Evolutionary conservation across 37 sponge, comb jelly and placozoan genomes (phyloP), one percentile per base, ranked within the genome.

Genomic region (Ephydatia muelleri): DNA sequence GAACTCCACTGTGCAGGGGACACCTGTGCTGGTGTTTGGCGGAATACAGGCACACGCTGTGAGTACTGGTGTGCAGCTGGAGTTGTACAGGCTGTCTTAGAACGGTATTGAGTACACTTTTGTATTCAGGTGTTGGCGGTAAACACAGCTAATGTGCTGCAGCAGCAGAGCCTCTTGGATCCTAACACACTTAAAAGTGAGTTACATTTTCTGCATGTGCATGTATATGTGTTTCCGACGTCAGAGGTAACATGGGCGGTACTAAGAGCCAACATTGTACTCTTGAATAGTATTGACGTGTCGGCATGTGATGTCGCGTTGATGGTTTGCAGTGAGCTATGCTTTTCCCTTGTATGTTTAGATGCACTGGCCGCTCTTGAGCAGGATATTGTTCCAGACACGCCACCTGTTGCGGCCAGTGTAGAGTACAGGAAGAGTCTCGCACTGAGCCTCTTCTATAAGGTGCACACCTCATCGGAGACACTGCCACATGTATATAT

Each of bases 371-470:
- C 23, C 0, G 31, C 21, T 49, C 78, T 92, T 40, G 36, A 68
- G 26, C 81, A 84, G n/a, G 92, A 92, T 26, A 33, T 92, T 27
- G 78, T 84, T 1, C 88, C 88, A 16, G 74, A 81, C 33, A 39
- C 29, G 22, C 76, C 88, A 27, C 85, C 88, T 26, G 85, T 22
- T 28, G 75, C 83, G n/a, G 80, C 93, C 47, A 83, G 85, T 68
- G 69, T 73, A 25, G 19, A 83, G 65, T 94, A 91, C 83, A 81
- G 86, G 73, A 88, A 85, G 67, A 91, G 77, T 33, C 86, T 88
- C 21, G 89, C 89, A 29, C 48, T 76, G 5, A 82, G 82, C 37
- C 86, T 94, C 35, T 91, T 94, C 81, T 94, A 94, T 81, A 94
- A 94, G 82, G 95, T 94, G 32, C 34, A 65, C 75, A 49, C 57